Percentiles rank a stretch among this genome's conserved stretches.
phyloP scores from a whole-genome alignment of 2,113 vertebrate species.

The Toxotes chatareus region DNA sequence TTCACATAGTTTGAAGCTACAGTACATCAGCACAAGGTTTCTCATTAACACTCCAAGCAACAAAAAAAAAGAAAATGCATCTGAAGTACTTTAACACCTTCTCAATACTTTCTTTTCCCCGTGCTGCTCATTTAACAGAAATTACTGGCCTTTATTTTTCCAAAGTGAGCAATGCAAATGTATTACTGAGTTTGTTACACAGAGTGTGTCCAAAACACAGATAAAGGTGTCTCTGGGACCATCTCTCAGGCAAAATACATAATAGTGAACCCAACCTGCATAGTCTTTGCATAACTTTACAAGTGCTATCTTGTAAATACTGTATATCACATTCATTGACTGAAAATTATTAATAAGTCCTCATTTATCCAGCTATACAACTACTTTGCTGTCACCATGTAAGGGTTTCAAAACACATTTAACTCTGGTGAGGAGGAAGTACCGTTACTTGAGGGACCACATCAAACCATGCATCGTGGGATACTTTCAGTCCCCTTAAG shows the following conservation, averaged over 20 bases:
- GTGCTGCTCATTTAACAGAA: too few species aligned
- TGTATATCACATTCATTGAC: not conserved
- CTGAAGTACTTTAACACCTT: not conserved
- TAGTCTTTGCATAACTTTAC: not conserved
- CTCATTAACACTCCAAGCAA: not conserved
- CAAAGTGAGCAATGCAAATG: too few species aligned
- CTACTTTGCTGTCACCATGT: not conserved
- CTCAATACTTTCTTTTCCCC: too few species aligned
- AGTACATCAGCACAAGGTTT: not conserved
- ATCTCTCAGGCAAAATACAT: not conserved
- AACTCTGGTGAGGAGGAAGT: constrained; percentile 2
- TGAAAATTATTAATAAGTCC: not conserved
- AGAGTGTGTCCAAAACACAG: too few species aligned
- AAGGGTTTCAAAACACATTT: not conserved
- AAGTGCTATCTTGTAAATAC: not conserved
- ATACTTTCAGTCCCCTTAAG: constrained; percentile 59
- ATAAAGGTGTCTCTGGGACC: not conserved
- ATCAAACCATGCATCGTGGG: constrained; percentile 36
- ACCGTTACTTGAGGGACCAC: constrained; percentile 11
- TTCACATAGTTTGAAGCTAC: not conserved
- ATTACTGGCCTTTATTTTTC: too few species aligned
- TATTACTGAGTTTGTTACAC: too few species aligned
- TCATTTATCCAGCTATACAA: not conserved
- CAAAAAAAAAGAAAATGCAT: not conserved
- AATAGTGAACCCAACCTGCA: not conserved